Evolutionary conservation across 2,113 vertebrate species (phyloP).

Genomic region (Pterophyllum scalare): DNA sequence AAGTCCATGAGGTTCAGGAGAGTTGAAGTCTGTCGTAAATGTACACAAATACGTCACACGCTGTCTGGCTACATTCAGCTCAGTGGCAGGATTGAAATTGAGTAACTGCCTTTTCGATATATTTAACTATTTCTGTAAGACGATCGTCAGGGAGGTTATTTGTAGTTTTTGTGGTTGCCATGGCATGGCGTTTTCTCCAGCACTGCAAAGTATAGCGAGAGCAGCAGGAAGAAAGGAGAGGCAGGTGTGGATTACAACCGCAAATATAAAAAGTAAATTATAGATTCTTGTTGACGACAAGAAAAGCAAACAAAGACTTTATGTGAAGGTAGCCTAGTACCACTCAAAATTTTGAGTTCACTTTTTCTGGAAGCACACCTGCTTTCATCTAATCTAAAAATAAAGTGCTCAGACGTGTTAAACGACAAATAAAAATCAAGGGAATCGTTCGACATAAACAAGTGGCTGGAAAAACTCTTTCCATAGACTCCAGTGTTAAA

Average conservation of each 20-base stretch:
- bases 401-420: not conserved
- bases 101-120: conserved; percentile 12
- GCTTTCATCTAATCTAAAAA: not conserved
- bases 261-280: not conserved
- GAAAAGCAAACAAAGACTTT: not conserved
- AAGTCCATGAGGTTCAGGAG: not conserved
- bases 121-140: conserved; percentile 30
- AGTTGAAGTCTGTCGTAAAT: not conserved
- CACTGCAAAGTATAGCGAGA: not conserved
- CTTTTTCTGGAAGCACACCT: not conserved
- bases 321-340: not conserved
- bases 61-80: not conserved
- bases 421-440: not conserved
- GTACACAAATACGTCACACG: not conserved
- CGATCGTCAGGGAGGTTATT: conserved; percentile 42
- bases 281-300: not conserved
- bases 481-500: not conserved
- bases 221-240: not conserved
- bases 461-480: not conserved
- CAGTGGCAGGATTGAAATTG: not conserved
- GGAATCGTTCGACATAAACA: not conserved
- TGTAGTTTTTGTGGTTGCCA: conserved; percentile 46
- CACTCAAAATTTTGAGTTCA: not conserved
- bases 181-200: conserved; percentile 14
- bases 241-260: not conserved